Evolutionary conservation across 2,113 vertebrate species (phyloP), one percentile per base, ranked within the genome.

Genomic region (Rhynchopsitta pachyrhyncha): DNA sequence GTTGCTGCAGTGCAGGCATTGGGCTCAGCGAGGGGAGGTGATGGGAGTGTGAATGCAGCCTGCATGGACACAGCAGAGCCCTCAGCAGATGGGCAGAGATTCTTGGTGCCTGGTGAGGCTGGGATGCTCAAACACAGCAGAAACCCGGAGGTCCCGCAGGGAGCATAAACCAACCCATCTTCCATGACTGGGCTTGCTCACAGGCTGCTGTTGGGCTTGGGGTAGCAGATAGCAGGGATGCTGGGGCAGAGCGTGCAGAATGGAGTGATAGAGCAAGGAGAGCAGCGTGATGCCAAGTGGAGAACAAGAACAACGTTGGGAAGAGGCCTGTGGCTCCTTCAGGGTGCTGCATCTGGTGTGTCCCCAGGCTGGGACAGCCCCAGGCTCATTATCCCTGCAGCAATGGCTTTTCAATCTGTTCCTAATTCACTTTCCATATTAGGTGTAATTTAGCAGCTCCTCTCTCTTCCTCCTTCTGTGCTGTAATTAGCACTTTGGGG

Each of bases 51-150:
- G 50, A 33, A 16, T 1, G 19, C 20, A 49, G 57, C 49, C 17
- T 1, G 5, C 24, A 4, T 0, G 19, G 88, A 22, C 0, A 8
- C 17, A 31, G 57, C 49, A 15, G 79, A n/a, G 53, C n/a, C 3
- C 0, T 13, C 12, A 31, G 59, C 60, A 73, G 39, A 8, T 0
- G 4, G 10, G 27, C 13, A 31, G 39, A 23, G 60, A 13, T 2
- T 2, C 11, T 29, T 13, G 27, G 9, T 42, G 77, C 47, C 53
- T 33, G 35, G 20, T 29, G 9, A 25, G 41, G 50, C 50, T 46
- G 64, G 64, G 64, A 39, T 35, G 42, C n/a, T n/a, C 27, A 86
- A 28, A 1, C 22, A 33, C 62, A 4, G 18, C 4, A 46, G 39
- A 33, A 70, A n/a, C 7, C 27, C 59, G 50, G 13, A 53, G 62